Base-by-base conservation (phyloP, 2,113 vertebrate genomes). In the Peromyscus maniculatus region DNA sequence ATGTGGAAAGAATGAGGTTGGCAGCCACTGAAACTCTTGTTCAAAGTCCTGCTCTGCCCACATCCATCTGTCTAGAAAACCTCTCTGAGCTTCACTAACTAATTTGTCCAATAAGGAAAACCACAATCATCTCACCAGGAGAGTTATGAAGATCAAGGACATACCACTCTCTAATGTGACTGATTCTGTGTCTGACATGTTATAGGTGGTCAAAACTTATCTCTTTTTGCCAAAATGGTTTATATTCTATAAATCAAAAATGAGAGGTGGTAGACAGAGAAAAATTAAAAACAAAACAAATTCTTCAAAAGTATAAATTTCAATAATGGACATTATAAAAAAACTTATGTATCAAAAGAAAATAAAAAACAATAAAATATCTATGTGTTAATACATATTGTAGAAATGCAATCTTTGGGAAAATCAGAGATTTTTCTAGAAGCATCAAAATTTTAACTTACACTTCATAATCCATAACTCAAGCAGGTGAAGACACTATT, bases 361-460 rank as follows among this genome's bases (percentile, higher is more conserved):
- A 86, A 5, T 72, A 16, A 77, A 52, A 77, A 52, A 46, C 46
- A 91, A 43, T 57, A 2, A 79, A 93, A 96, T 52, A 83, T 12
- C 39, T 46, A 43, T 64, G 9, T 11, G 28, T n/a, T 59, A 52
- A 0, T 52, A 4, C 55, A 46, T 75, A 19, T 46, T 46, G 7
- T 52, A 92, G 52, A 91, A 82, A 1, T 22, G 17, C 46, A 4
- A 74, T 78, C 46, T 79, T 83, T 83, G 4, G 7, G 71, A 90
- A 94, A 9, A 69, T 0, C 5, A 24, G 17, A 31, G 7, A n/a
- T 39, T 19, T 79, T 95, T 55, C 31, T 43, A 79, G 46, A 95
- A 39, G 13, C n/a, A 82, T 72, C 39, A 3, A 24, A 43, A 88
- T 87, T 75, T 87, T 95, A 92, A 89, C 55, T 82, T 67, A 79